A percentile compares a stretch with the other conserved stretches of the same genome.
Conservation (phyloP, 2,113 vertebrate species). For the Casuarius casuarius region DNA sequence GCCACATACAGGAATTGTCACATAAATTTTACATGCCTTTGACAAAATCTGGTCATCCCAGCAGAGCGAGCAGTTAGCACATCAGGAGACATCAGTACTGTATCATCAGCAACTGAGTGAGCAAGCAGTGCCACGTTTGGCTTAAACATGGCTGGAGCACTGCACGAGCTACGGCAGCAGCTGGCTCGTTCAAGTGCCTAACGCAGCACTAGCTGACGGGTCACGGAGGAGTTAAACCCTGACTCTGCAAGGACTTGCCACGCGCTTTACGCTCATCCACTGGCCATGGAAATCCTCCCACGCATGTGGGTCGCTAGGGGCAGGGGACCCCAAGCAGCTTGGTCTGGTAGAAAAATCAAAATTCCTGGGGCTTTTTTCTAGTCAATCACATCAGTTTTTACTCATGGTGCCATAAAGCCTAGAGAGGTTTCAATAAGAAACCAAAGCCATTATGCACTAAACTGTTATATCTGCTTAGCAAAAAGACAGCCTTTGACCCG, state of each 20-base stretch:
- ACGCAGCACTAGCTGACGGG: not conserved
- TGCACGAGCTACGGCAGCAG: fast-evolving
- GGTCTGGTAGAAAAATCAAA: not conserved
- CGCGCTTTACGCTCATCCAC: not conserved
- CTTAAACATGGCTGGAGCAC: not conserved
- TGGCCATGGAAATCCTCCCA: not conserved
- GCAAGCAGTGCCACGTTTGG: fast-evolving
- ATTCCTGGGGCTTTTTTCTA: not conserved
- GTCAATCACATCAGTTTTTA: not conserved
- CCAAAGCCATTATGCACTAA: not conserved
- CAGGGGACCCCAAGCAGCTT: not conserved
- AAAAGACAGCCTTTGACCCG: not conserved
- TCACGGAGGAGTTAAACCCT: not conserved
- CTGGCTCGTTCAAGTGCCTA: not conserved
- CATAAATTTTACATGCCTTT: not conserved
- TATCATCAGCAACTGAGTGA: not conserved
- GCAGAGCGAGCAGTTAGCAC: not conserved
- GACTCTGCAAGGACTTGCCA: not conserved
- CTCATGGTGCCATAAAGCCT: not conserved
- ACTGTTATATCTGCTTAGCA: not conserved
- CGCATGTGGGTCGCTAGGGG: not conserved
- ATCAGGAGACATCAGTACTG: not conserved
- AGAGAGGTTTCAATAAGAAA: not conserved
- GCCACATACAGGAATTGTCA: not conserved
- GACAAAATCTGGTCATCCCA: not conserved